Evolutionary conservation across 2,888 invertebrate genomes (phyloP).

Genomic region (Trichopria drosophilae): DNA sequence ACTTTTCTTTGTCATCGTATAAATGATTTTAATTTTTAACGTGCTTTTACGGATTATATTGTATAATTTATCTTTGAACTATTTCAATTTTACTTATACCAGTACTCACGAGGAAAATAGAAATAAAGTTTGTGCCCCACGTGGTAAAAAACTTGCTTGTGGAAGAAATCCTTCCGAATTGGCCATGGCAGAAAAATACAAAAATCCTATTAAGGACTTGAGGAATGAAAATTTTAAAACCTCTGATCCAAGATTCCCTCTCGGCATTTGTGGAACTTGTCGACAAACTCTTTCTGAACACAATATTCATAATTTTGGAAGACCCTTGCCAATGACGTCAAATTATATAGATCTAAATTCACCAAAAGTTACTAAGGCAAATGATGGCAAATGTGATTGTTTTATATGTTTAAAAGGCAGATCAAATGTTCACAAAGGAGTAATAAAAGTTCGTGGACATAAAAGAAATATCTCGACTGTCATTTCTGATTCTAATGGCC

Average conservation of each 20-base stretch:
- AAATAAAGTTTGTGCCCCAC: slow-evolving; percentile 1
- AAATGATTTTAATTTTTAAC: too few species aligned
- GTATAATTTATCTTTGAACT: not conserved
- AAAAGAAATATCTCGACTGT: not conserved
- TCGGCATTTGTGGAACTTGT: not conserved
- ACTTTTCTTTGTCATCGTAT: too few species aligned
- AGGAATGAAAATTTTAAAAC: slow-evolving; percentile 6
- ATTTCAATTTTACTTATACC: not conserved
- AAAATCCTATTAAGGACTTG: not conserved
- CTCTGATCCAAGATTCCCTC: slow-evolving; percentile 1
- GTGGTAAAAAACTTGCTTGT: slow-evolving; percentile 1
- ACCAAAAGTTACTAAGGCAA: not conserved
- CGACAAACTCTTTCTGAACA: not conserved
- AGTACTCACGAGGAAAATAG: slow-evolving; percentile 3
- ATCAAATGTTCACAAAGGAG: not conserved
- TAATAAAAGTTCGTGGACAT: not conserved
- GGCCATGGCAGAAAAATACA: not conserved
- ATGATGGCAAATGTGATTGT: not conserved
- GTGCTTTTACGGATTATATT: too few species aligned
- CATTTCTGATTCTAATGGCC: not conserved
- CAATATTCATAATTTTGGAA: not conserved
- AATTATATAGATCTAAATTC: not conserved
- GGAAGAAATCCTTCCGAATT: slow-evolving; percentile 4
- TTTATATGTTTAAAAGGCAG: not conserved
- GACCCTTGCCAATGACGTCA: not conserved